Evolutionary conservation across 2,888 invertebrate genomes (phyloP), one percentile per base, ranked within the genome.

Genomic region (Leptinotarsa peninsularis): DNA sequence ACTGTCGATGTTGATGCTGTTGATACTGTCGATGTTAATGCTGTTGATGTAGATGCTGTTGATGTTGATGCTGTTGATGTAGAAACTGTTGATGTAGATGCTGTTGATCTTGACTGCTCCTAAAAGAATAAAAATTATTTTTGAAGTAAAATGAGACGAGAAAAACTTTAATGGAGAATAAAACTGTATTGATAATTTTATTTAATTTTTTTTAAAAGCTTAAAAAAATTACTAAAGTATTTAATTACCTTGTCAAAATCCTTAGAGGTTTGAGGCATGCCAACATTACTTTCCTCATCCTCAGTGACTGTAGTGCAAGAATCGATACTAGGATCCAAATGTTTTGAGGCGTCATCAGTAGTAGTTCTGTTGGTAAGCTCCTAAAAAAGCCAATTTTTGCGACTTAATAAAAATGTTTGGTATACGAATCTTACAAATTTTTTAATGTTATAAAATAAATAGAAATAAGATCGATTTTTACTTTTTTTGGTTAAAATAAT

Each of bases 261-360:
- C 74, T 21, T 58, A 72, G 73, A 72, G 74, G 72, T 76, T 66
- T 76, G 76, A 63, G 73, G 66, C 63, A 27, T n/a, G 73, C 23
- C 76, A 33, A 67, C 54, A 78, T 78, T 72, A 77, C 73, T 78
- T 66, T 67, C 70, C 71, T 75, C 71, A 75, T 54, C 76, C 70
- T 75, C 75, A 76, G 75, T 67, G 75, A 73, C 76, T 68, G 78
- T 60, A 74, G 66, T 56, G 72, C 75, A 69, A 58, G 72, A 74
- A 76, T 78, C 74, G 58, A 72, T 74, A 74, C 76, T 76, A 74
- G 78, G 71, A 73, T 66, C 49, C 70, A 78, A 52, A 21, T 68
- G 68, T 76, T 76, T 54, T 76, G 76, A 54, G 15, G 54, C 72
- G 72, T 76, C 76, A 56, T 78, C 76, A 74, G 78, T 67, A 58